phyloP scores from a whole-genome alignment of 2,888 invertebrate species.

The Dermolepida albohirtum region DNA sequence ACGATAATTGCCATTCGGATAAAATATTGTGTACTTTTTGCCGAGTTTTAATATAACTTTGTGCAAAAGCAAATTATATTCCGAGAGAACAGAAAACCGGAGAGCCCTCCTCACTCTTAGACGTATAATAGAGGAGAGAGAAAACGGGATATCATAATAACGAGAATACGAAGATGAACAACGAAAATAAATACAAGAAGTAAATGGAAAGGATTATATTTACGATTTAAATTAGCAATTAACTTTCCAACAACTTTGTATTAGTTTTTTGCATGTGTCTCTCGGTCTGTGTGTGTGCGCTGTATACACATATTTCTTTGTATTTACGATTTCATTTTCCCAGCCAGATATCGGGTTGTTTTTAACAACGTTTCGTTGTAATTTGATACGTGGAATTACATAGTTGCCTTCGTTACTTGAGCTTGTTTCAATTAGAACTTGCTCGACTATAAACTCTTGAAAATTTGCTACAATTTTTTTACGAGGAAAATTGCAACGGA shows the following conservation, averaged over 20 bases:
- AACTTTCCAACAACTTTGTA: slow-evolving; percentile 38
- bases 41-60: slow-evolving; percentile 34
- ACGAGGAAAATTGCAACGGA: too few relatives aligned
- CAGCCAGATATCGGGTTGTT: slow-evolving; percentile 29
- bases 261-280: slow-evolving; percentile 14
- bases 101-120: neutral
- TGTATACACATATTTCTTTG: neutral
- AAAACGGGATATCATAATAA: slow-evolving; percentile 29
- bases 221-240: slow-evolving; percentile 39
- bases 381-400: slow-evolving; percentile 29
- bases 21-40: slow-evolving; percentile 38
- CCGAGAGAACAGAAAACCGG: slow-evolving; percentile 7
- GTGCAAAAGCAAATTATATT: slow-evolving; percentile 30
- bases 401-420: slow-evolving; percentile 2
- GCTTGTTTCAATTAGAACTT: slow-evolving; percentile 6
- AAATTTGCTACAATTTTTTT: neutral
- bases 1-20: slow-evolving; percentile 37
- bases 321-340: slow-evolving; percentile 24
- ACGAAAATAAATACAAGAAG: slow-evolving; percentile 28
- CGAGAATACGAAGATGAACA: slow-evolving; percentile 11
- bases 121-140: slow-evolving; percentile 1
- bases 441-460: neutral
- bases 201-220: slow-evolving; percentile 35
- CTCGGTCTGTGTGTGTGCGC: too few relatives aligned
- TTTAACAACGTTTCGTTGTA: slow-evolving; percentile 18